These are phyloP conservation scores for Drosophila koepferae DNA, from an alignment of 2,888 invertebrate species.

Conservation along the genomic window DNA sequence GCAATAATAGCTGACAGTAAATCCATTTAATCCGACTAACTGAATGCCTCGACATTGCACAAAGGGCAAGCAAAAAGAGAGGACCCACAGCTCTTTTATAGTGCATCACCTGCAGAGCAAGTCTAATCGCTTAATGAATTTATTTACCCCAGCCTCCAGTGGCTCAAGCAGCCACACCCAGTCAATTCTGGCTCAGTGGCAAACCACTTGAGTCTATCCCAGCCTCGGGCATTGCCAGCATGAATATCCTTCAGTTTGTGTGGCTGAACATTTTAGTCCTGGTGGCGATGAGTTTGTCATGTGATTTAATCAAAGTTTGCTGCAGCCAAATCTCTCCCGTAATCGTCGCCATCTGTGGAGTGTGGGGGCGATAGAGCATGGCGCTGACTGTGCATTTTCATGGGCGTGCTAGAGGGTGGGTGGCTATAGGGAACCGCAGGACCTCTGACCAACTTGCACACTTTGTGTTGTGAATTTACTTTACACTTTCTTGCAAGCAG, in stretches of 20 bases:
- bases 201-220: constrained; percentile 63
- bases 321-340: constrained; percentile 64
- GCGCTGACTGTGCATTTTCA: constrained; percentile 58
- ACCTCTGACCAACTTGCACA: constrained; percentile 41
- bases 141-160: constrained; percentile 53
- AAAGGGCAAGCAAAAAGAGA: constrained; percentile 30
- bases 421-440: constrained; percentile 18
- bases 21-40: constrained; percentile 63
- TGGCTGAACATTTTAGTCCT: constrained; percentile 34
- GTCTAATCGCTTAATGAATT: constrained; percentile 77
- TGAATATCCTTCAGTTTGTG: constrained; percentile 24
- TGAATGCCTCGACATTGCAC: constrained; percentile 47
- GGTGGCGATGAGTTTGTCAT: constrained; percentile 54
- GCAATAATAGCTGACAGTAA: constrained; percentile 46
- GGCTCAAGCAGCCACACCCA: constrained; percentile 7
- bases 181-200: constrained; percentile 42
- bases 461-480: constrained; percentile 77
- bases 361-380: background rate
- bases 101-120: constrained; percentile 43
- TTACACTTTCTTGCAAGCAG: constrained; percentile 70
- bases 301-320: constrained; percentile 79
- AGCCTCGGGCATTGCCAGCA: constrained; percentile 17
- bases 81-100: constrained; percentile 12
- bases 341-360: constrained; percentile 44
- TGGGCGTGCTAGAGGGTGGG: constrained; percentile 17